Conservation (phyloP, 2,797 vertebrate species). For the Acipenser oxyrinchus region DNA sequence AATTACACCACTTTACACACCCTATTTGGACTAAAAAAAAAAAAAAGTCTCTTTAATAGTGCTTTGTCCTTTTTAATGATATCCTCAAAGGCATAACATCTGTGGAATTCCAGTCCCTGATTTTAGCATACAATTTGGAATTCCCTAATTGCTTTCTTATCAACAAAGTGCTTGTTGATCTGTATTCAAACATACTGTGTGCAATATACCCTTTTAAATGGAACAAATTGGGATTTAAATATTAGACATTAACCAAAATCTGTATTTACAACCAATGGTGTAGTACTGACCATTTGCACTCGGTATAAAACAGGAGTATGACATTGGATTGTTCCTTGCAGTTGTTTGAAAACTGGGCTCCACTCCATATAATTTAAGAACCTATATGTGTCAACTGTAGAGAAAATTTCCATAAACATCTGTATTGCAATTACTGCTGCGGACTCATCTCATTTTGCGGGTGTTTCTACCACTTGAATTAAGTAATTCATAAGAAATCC, state of each 20-base stretch:
- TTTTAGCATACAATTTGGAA: no score
- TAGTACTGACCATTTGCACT: neutral
- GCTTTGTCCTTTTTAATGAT: no score
- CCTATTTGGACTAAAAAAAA: no score
- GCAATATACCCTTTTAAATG: no score
- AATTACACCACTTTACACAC: no score
- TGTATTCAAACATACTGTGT: no score
- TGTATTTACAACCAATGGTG: neutral
- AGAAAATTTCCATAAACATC: constrained; percentile 18
- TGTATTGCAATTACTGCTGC: constrained; percentile 8
- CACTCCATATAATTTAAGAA: neutral
- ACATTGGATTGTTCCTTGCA: constrained; percentile 2
- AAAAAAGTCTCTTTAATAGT: no score
- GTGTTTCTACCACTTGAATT: constrained; percentile 13
- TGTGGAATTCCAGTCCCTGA: no score
- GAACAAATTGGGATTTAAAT: no score
- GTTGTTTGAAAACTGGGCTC: neutral
- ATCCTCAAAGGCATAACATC: no score
- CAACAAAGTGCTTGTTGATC: no score
- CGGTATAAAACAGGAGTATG: neutral
- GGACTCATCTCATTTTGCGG: constrained; percentile 23
- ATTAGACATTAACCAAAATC: neutral
- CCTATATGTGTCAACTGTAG: constrained; percentile 3
- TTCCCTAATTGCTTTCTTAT: no score
- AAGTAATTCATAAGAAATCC: constrained; percentile 21